Percentiles rank a stretch among this genome's conserved stretches.
These are phyloP conservation scores for Platyrinchus mystaceus DNA, from an alignment of 2,797 vertebrate genomes.

Conservation along the genomic window DNA sequence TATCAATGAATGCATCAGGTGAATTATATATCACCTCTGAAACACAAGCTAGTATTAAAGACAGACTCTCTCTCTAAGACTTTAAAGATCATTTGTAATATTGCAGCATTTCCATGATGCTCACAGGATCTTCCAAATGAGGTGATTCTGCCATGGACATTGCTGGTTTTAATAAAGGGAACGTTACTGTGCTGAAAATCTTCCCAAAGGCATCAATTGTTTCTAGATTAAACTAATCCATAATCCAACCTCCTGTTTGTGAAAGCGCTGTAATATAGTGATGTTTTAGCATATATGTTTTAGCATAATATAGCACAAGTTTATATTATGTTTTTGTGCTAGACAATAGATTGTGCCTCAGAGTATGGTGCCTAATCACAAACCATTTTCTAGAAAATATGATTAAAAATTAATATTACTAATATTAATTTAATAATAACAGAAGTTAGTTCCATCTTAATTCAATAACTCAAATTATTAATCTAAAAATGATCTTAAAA, in stretches of 20 bases:
- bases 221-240: background rate
- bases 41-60: background rate
- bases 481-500: background rate
- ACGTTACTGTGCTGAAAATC: background rate
- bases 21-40: background rate
- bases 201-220: background rate
- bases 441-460: background rate
- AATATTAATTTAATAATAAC: background rate
- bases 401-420: background rate
- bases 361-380: background rate
- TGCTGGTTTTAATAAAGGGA: background rate
- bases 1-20: background rate
- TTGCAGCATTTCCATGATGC: background rate
- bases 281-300: background rate
- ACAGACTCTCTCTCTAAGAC: background rate
- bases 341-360: background rate
- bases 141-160: background rate
- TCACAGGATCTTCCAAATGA: background rate
- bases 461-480: background rate
- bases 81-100: background rate
- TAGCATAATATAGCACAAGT: background rate
- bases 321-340: background rate
- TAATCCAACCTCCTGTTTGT: background rate
- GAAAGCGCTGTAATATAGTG: background rate
- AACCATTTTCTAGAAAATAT: background rate